Conservation (phyloP, 2,113 vertebrate species). For the Harpagus bidentatus region DNA sequence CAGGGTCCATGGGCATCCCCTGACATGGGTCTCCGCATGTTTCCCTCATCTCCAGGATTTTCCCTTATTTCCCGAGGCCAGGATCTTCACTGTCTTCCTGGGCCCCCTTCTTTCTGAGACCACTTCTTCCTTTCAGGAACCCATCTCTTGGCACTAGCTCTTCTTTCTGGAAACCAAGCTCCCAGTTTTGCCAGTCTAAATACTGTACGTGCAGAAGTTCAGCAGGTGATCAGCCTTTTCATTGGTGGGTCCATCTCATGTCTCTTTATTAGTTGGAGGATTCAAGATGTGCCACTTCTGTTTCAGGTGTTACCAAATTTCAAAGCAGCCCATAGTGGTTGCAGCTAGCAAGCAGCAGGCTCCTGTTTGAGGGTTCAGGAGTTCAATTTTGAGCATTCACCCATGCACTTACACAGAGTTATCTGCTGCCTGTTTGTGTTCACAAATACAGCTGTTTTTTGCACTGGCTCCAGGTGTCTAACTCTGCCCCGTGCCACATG, state of each 20-base stretch:
- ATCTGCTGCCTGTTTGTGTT: background rate
- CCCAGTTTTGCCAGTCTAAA: background rate
- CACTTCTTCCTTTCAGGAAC: background rate
- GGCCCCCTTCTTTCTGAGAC: background rate
- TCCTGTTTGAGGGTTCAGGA: background rate
- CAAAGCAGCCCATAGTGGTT: background rate
- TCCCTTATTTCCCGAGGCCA: background rate
- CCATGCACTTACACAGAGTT: too few relatives aligned
- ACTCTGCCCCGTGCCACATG: background rate
- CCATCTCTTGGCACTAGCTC: background rate
- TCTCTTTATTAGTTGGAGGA: background rate
- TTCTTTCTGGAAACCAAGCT: background rate
- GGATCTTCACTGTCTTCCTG: background rate
- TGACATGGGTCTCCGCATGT: rapidly evolving
- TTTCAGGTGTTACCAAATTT: background rate
- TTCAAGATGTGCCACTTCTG: background rate
- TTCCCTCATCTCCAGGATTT: background rate
- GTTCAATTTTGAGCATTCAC: background rate
- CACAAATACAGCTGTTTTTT: background rate
- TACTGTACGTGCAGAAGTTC: background rate
- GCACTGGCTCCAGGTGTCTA: background rate
- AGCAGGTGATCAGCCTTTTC: background rate
- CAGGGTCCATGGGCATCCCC: background rate
- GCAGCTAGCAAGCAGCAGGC: background rate
- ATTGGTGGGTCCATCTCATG: background rate